phyloP scores from a whole-genome alignment of 2,113 vertebrate species.

The Rhynchomys soricoides region DNA sequence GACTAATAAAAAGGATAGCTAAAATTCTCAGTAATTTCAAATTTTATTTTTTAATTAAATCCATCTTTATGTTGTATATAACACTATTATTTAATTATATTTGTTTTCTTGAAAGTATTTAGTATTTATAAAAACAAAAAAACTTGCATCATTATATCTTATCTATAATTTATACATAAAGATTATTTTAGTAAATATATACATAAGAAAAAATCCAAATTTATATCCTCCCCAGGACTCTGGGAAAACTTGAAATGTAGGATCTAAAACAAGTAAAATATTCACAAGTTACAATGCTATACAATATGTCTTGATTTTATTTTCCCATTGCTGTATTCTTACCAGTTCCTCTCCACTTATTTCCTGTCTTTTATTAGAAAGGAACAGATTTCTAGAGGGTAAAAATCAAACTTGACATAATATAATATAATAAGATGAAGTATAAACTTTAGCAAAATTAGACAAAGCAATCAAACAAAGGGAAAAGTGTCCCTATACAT shows the following conservation, averaged over 20 bases:
- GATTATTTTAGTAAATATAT: no score
- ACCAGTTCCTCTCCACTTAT: neutral
- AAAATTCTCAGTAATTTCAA: neutral
- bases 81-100: neutral
- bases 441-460: neutral
- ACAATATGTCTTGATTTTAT: neutral
- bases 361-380: neutral
- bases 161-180: no score
- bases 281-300: neutral
- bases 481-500: neutral
- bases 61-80: neutral
- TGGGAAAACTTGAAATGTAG: neutral
- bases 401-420: neutral
- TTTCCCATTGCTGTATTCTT: neutral
- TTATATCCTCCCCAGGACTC: neutral
- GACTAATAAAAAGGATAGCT: neutral
- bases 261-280: neutral
- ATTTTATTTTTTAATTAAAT: constrained; percentile 15
- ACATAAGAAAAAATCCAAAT: neutral
- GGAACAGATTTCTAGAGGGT: rapidly evolving
- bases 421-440: neutral
- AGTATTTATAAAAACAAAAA: neutral
- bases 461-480: neutral
- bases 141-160: no score
- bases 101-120: neutral